Base-by-base conservation (phyloP, 2,888 invertebrate species). In the Nomada goodeniana region DNA sequence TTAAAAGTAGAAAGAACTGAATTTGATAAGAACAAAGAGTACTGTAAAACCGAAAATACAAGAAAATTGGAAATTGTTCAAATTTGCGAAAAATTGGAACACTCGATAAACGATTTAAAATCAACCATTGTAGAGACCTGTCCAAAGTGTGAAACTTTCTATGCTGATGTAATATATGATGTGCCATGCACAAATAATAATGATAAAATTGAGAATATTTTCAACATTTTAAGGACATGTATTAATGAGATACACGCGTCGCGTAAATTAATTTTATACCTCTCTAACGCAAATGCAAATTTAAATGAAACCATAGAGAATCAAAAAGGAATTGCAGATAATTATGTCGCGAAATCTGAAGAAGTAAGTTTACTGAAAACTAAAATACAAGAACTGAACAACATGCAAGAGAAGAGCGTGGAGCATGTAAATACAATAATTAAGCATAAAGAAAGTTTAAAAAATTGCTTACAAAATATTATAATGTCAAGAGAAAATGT, bases 251-350 rank as follows among this genome's bases (percentile, higher is more conserved):
- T 84, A 2, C 71, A 73, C 10, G 70, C 53, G 61, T 85, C 87
- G 7, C 80, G 78, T 10, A 76, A 82, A 65, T 68, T 84, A 55
- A 87, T 86, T 50, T 70, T 55, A 23, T n/a, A 74, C 55, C 63
- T 87, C n/a, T 68, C 44, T 23, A 59, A 42, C 26, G 20, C 23
- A 50, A 84, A 87, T 71, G 23, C n/a, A 23, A 84, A 65, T 5
- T 79, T 91, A 61, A 80, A 85, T 9, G 69, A 88, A 55, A 83
- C 76, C 20, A 57, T 89, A 15, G 55, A 74, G 7, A 70, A 73
- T 13, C 86, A 89, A 67, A 89, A 85, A 68, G 18, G 59, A 76
- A 69, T 68, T 9, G 11, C 76, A 1, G 77, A 77, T 26, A 78
- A 68, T 15, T 61, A 70, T 23, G 47, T 23, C 7, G 5, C 44